phyloP scores from a whole-genome alignment of 2,797 vertebrate species.

The Enteromius thamalakanensis region DNA sequence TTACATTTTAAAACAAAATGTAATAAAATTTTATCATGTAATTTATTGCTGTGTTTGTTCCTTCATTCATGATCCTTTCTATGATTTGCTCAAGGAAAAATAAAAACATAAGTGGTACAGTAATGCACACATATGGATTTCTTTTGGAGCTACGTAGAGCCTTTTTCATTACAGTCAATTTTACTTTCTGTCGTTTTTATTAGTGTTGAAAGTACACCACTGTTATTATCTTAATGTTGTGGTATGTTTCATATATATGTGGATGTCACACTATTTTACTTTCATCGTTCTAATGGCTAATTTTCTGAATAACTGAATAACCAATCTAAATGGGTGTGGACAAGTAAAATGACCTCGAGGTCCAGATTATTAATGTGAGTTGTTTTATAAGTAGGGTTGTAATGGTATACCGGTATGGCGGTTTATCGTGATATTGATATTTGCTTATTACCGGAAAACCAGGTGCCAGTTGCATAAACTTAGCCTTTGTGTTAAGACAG shows the following conservation, averaged over 20 bases:
- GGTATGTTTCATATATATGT: not conserved
- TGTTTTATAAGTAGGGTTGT: too few species aligned
- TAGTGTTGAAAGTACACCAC: not conserved
- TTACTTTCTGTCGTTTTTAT: not conserved
- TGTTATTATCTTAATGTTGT: not conserved
- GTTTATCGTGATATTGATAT: too few species aligned
- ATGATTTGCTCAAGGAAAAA: not conserved
- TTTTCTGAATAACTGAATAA: not conserved
- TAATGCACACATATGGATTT: not conserved
- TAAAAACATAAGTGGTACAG: not conserved
- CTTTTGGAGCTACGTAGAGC: too few species aligned
- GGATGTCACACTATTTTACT: not conserved
- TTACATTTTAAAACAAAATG: not conserved
- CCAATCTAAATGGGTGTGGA: not conserved
- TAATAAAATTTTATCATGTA: too few species aligned
- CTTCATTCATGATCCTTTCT: not conserved
- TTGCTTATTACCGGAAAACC: too few species aligned
- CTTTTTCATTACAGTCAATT: not conserved
- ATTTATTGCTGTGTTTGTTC: not conserved
- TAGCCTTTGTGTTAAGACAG: too few species aligned
- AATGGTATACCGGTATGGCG: too few species aligned
- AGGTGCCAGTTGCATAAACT: too few species aligned
- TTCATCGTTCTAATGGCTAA: not conserved
- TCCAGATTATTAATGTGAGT: conserved; percentile 3
- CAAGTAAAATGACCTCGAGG: not conserved